Evolutionary conservation across 2,797 vertebrate genomes (phyloP).

Genomic region (Rousettus madagascariensis): DNA sequence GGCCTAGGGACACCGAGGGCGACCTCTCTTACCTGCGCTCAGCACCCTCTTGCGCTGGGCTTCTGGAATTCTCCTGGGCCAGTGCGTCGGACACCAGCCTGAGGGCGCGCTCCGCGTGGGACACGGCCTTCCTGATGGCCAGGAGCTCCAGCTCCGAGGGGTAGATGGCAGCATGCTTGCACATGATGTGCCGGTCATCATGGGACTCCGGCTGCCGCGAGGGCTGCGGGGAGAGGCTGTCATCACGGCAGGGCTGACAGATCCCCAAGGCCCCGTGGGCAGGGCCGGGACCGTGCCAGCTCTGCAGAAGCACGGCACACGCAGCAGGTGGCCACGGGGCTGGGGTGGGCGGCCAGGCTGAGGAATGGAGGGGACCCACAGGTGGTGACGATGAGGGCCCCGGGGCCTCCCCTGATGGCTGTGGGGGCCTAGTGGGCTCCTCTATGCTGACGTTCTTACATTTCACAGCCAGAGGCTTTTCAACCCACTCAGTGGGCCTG

Average conservation of each 20-base stretch:
- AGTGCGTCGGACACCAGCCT: slow-evolving; percentile 90
- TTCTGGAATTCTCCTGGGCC: slow-evolving; percentile 79
- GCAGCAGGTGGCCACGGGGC: background rate
- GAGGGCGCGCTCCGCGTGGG: slow-evolving; percentile 88
- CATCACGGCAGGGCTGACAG: background rate
- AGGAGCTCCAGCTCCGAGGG: slow-evolving; percentile 90
- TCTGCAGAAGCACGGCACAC: background rate
- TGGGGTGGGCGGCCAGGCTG: background rate
- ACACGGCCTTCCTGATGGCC: slow-evolving; percentile 89
- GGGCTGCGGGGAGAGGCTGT: slow-evolving; percentile 74
- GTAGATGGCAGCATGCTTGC: slow-evolving; percentile 90
- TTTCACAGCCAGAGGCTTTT: background rate
- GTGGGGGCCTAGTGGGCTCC: background rate
- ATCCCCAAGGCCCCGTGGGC: accelerated
- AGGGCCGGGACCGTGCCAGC: background rate
- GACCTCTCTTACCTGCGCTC: slow-evolving; percentile 52
- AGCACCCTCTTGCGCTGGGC: background rate
- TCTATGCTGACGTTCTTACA: background rate
- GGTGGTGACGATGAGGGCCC: background rate
- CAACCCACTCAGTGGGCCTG: background rate
- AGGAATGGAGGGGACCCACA: background rate
- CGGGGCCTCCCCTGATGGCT: background rate
- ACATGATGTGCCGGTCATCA: slow-evolving; percentile 90
- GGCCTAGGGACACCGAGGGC: background rate
- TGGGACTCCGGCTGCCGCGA: slow-evolving; percentile 86